Percentiles rank a stretch among this genome's conserved stretches.
phyloP scores from a whole-genome alignment of 2,888 invertebrate species.

The Trichacis sp. region DNA sequence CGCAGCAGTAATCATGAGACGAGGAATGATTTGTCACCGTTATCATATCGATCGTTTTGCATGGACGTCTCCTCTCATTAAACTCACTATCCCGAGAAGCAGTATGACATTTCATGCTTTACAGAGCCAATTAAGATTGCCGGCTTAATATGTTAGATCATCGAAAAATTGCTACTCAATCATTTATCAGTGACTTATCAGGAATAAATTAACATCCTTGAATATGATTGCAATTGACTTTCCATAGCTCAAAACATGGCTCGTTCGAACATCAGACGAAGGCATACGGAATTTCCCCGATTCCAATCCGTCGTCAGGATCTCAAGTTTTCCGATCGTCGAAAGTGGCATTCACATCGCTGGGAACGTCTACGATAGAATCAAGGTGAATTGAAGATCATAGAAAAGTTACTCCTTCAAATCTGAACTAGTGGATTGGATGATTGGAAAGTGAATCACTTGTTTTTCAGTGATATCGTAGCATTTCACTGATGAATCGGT shows the following conservation, averaged over 20 bases:
- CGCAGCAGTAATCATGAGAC: slow-evolving; percentile 22
- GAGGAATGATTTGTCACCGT: slow-evolving; percentile 3
- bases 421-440: too few species aligned
- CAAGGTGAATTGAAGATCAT: slow-evolving; percentile 74
- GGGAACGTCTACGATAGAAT: slow-evolving; percentile 81
- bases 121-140: slow-evolving; percentile 3
- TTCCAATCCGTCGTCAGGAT: slow-evolving; percentile 83
- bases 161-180: too few species aligned
- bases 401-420: not conserved
- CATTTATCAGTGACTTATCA: too few species aligned
- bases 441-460: too few species aligned
- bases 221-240: not conserved
- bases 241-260: slow-evolving; percentile 50
- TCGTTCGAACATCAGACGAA: slow-evolving; percentile 47
- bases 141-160: not conserved
- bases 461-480: too few species aligned
- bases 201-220: too few species aligned
- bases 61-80: not conserved
- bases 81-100: not conserved
- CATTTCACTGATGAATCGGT: too few species aligned
- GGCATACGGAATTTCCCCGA: slow-evolving; percentile 69
- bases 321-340: slow-evolving; percentile 85
- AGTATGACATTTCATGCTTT: not conserved
- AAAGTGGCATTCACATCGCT: slow-evolving; percentile 80
- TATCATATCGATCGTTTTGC: slow-evolving; percentile 1